Evolutionary conservation across 2,888 invertebrate species (phyloP), one percentile per base, ranked within the genome.

Genomic region (Baronia brevicornis): DNA sequence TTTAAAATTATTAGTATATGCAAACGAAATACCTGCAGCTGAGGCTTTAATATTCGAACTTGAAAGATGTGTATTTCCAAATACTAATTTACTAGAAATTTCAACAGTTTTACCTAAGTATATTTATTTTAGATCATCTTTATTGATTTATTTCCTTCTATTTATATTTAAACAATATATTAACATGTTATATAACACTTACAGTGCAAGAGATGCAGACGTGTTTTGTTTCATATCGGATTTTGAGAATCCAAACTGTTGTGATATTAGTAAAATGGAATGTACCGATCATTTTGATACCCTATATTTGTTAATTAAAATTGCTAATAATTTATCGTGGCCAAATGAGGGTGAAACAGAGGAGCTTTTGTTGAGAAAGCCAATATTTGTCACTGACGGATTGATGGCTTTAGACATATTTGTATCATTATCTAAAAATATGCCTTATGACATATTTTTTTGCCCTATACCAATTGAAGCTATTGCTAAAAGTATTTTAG

Each of bases 41-140:
- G 54, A 63, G 30, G 44, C 43, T 7, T 57, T 71, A 12, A 69
- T 51, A 51, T 32, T 51, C 10, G 71, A 75, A 40, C 40, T 78
- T 19, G 55, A 51, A 26, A 48, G 44, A 27, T 75, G 75, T 51
- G 70, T 67, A 19, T 72, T 68, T 42, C 37, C 51, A 5, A 70
- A 68, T 41, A 55, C 51, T 24, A 69, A 71, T 50, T 52, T 57
- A 5, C 60, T 79, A 23, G 41, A 36, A 23, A 48, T 71, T 8
- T 56, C 70, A 3, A 67, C 72, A 9, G 65, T 68, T 43, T 57
- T 79, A 39, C 77, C 79, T n/a, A 56, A 62, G 82, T 78, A 57
- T 17, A 23, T 10, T 1, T n/a, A n/a, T n/a, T 12, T 7, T 5
- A 13, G 3, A 14, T 2, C 2, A 23, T 9, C 6, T 15, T 32